Conservation (phyloP, 35 echinoderm and acorn worm genomes). For the Strongylocentrotus purpuratus region DNA sequence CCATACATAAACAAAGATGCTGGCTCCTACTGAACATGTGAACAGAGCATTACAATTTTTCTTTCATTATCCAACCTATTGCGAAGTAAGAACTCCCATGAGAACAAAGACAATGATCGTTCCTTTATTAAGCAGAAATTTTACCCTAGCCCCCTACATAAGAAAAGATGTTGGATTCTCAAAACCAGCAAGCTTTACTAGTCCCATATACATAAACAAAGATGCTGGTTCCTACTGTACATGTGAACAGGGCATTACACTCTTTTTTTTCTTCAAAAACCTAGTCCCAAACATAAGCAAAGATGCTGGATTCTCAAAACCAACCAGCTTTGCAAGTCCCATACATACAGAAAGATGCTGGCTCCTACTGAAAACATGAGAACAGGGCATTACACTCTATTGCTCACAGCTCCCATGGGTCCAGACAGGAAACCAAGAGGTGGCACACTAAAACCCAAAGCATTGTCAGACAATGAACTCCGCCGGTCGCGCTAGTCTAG, state of each 20-base stretch:
- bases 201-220: neutral
- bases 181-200: neutral
- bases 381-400: neutral
- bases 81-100: too few species aligned
- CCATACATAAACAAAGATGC: neutral
- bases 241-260: neutral
- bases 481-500: neutral
- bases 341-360: neutral
- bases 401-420: neutral
- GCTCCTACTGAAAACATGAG: neutral
- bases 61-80: too few species aligned
- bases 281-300: neutral
- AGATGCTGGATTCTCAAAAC: neutral
- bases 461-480: conserved; percentile 10
- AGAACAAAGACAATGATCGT: too few species aligned
- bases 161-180: neutral
- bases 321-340: neutral
- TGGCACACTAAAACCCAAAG: neutral
- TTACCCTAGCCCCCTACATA: neutral
- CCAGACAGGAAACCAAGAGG: neutral
- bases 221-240: neutral
- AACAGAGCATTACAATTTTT: too few species aligned
- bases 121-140: neutral
- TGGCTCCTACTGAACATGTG: neutral
- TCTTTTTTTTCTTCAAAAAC: neutral